Conservation (phyloP, 2,888 invertebrate genomes). For the Gymnoscelis rufifasciata region DNA sequence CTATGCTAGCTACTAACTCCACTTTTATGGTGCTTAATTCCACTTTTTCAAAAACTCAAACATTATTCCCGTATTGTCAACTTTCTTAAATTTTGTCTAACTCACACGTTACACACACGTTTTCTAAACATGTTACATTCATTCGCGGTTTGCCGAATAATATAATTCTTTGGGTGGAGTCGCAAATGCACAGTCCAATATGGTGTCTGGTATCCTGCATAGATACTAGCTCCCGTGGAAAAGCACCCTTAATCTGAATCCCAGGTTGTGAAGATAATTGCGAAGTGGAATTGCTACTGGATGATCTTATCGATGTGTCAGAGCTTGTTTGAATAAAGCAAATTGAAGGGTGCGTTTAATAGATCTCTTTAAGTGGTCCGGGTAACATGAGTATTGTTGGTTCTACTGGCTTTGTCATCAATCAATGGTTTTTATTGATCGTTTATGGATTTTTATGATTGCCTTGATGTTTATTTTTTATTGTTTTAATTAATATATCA, state of each 20-base stretch:
- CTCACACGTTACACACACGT: no score
- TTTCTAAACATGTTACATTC: no score
- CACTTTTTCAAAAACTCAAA: no score
- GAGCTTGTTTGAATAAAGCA: conserved; percentile 27
- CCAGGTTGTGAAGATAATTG: conserved; percentile 28
- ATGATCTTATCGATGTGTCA: conserved; percentile 28
- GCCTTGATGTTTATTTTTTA: not conserved
- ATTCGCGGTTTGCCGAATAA: no score
- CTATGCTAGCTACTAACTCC: no score
- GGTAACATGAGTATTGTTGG: conserved; percentile 13
- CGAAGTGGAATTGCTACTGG: conserved; percentile 25
- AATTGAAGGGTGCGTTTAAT: conserved; percentile 32
- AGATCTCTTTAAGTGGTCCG: conserved; percentile 19
- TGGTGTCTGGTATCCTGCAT: no score
- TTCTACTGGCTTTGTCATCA: conserved; percentile 15
- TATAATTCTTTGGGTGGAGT: no score
- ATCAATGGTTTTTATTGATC: conserved; percentile 14
- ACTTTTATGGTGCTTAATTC: no score
- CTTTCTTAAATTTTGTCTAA: no score
- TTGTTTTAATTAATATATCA: no score
- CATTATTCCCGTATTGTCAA: no score
- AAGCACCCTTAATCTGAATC: conserved; percentile 12
- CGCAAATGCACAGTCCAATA: no score
- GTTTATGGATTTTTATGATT: not conserved
- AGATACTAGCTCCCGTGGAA: not conserved